Evolutionary conservation across 2,113 vertebrate genomes (phyloP).

Genomic region (Xiphophorus maculatus): DNA sequence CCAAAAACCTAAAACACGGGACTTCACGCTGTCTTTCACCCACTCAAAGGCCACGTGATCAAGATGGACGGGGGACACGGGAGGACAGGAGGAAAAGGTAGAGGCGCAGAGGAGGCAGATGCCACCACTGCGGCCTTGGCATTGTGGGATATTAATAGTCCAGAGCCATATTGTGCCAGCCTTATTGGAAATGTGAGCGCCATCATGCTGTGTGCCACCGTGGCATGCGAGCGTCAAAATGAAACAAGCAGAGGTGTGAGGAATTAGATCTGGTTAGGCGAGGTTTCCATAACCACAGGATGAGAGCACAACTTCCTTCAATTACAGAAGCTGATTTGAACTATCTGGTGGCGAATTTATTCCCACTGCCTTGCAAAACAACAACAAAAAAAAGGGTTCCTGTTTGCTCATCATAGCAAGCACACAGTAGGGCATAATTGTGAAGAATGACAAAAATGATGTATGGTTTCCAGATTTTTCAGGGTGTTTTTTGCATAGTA

Average conservation of each 20-base stretch:
- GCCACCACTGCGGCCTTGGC: slow-evolving; percentile 75
- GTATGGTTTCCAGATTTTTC: too few species aligned
- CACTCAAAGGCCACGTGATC: slow-evolving; percentile 60
- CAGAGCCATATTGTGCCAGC: slow-evolving; percentile 70
- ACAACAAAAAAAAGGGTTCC: not conserved
- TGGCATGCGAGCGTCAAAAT: slow-evolving; percentile 76
- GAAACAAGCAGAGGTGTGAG: slow-evolving; percentile 70
- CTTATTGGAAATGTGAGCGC: slow-evolving; percentile 70
- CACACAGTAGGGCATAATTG: not conserved
- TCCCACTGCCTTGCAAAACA: not conserved
- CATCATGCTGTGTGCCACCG: slow-evolving; percentile 53
- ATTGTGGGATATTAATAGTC: slow-evolving; percentile 79
- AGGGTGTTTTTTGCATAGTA: too few species aligned
- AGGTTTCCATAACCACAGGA: slow-evolving; percentile 16
- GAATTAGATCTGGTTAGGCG: slow-evolving; percentile 30
- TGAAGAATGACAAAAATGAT: not conserved
- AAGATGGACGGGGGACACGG: slow-evolving; percentile 25
- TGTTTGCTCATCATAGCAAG: not conserved
- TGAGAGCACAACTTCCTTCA: slow-evolving; percentile 10
- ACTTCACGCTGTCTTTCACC: slow-evolving; percentile 62
- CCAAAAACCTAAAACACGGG: not conserved
- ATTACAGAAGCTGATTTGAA: slow-evolving; percentile 13
- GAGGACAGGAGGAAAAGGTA: slow-evolving; percentile 23
- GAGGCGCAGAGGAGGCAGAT: slow-evolving; percentile 69
- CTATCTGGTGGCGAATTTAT: not conserved